Base-by-base conservation (phyloP, 2,113 vertebrate species). In the Tichodroma muraria region DNA sequence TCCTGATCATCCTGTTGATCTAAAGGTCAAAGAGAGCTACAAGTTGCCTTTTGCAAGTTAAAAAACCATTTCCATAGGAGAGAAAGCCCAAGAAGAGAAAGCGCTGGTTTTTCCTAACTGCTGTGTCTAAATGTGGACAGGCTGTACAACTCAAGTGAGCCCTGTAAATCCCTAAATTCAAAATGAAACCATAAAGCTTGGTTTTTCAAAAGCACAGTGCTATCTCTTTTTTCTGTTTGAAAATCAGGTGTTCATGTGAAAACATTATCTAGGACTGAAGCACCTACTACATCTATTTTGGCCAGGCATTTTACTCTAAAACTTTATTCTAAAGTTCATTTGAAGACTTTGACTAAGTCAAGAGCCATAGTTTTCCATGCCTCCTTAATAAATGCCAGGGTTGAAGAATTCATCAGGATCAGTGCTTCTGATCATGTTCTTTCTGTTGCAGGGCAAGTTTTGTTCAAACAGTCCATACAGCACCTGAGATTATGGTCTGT, bases 1-100 rank as follows among this genome's bases (percentile, higher is more conserved):
- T 99, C 98, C 87, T 97, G 98, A 94, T 99, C 98, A 94, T 98
- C 98, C 96, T 98, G 98, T 97, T 98, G 98, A 98, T 99, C 99
- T 99, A 98, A 95, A 98, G 94, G 98, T 97, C 97, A 98, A 92
- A 97, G 83, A 98, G 91, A 97, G 90, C 89, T 95, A 93, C 71
- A 92, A 88, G 82, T 97, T 97, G 95, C 94, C 91, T 95, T 89
- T 86, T 85, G 72, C 56, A 87, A 63, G 38, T 76, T 69, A 53
- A 93, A n/a, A 91, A 80, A 56, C 6, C 31, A 7, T 37, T 88
- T 73, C 76, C 8, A 35, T 8, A 45, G 71, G 42, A 76, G 61
- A 90, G 45, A 50, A 4, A 89, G 79, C 54, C 85, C 79, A 94
- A 80, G 75, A 85, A 92, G 88, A 90, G 85, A 89, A 92, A 80